A percentile compares a stretch with the other conserved stretches of the same genome.
Evolutionary conservation across 2,113 vertebrate genomes (phyloP).

Genomic region (Lonchura striata): DNA sequence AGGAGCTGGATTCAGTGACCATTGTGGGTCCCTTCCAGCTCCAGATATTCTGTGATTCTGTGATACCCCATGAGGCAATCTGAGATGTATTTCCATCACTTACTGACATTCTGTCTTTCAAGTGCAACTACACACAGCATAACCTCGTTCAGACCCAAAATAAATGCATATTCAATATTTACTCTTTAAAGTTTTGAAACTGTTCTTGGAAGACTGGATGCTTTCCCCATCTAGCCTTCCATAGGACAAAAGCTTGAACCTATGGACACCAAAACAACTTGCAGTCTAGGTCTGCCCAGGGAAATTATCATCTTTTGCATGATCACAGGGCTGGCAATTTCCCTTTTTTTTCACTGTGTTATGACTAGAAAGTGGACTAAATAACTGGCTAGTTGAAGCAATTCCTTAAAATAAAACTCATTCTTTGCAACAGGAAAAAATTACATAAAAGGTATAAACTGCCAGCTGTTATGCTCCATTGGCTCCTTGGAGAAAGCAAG

Average conservation of each 20-base stretch:
- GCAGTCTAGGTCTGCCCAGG: neutral
- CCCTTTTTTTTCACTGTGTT: neutral
- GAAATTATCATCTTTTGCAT: neutral
- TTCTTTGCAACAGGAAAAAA: neutral
- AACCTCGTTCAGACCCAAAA: neutral
- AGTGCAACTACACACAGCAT: neutral
- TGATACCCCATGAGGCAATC: neutral
- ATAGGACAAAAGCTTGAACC: neutral
- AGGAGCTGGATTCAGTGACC: neutral
- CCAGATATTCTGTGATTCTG: neutral
- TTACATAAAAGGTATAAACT: neutral
- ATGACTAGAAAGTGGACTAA: neutral
- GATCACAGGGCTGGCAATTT: neutral
- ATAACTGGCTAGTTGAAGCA: neutral
- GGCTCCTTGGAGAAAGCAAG: neutral
- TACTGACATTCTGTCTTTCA: neutral
- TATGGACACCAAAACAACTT: neutral
- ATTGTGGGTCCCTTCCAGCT: fast-evolving
- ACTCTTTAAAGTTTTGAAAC: neutral
- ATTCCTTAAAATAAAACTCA: neutral
- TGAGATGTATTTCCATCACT: neutral
- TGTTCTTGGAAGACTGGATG: neutral
- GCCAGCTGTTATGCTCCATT: neutral
- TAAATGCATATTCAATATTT: neutral
- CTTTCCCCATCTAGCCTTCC: neutral